Conservation (phyloP, 37 sponge, comb jelly and placozoan genomes). For the Petrosia ficiformis region DNA sequence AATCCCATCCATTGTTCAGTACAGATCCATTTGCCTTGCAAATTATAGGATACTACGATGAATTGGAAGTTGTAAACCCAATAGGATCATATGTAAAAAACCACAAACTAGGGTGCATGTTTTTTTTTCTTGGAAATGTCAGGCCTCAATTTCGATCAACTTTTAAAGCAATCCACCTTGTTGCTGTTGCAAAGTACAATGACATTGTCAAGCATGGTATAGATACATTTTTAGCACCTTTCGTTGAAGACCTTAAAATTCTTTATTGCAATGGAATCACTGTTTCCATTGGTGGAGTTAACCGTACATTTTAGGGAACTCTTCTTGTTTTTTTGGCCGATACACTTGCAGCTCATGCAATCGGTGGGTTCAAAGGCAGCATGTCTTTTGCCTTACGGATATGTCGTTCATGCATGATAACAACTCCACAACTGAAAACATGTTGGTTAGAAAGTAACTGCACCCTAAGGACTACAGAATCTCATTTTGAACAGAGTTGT, state of each 20-base stretch:
- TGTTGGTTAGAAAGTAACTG: neutral
- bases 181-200: neutral
- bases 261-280: neutral
- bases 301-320: neutral
- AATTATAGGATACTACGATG: constrained; percentile 19
- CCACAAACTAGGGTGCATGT: constrained; percentile 22
- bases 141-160: constrained; percentile 29
- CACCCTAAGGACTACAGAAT: neutral
- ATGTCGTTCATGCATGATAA: constrained; percentile 12
- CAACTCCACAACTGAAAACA: neutral
- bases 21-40: constrained; percentile 15
- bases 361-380: constrained; percentile 54
- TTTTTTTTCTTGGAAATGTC: constrained; percentile 37
- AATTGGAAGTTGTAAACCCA: constrained; percentile 20
- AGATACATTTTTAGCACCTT: neutral
- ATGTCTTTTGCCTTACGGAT: constrained; percentile 24
- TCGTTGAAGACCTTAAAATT: neutral
- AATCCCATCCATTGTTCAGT: constrained; percentile 24
- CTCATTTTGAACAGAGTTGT: neutral
- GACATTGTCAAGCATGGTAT: neutral
- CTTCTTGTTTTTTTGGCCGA: constrained; percentile 7
- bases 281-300: constrained; percentile 33
- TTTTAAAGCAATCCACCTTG: constrained; percentile 4
- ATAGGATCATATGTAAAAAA: neutral
- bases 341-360: neutral